These are phyloP conservation scores for Neelides sp. DNA, from an alignment of 1,140 invertebrate species.

Conservation along the genomic window DNA sequence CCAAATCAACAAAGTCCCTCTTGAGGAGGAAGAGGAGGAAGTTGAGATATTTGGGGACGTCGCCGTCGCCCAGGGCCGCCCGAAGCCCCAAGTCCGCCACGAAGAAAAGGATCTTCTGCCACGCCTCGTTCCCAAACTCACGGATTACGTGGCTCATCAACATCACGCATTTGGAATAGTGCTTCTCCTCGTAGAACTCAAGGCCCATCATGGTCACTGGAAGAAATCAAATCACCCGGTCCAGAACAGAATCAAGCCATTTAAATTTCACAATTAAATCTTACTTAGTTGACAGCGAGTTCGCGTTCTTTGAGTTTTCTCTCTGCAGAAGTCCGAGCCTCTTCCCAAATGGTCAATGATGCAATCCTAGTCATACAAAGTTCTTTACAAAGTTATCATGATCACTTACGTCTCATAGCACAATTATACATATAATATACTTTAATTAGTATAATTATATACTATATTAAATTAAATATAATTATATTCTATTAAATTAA, in stretches of 20 bases:
- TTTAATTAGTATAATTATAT: neutral
- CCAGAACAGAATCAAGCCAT: neutral
- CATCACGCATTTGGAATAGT: constrained; percentile 24
- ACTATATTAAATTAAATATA: neutral
- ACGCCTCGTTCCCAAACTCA: constrained; percentile 25
- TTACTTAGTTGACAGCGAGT: constrained; percentile 27
- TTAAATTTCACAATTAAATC: neutral
- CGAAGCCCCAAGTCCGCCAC: constrained; percentile 18
- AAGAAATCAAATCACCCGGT: constrained; percentile 7
- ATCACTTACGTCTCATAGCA: no score
- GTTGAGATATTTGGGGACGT: constrained; percentile 21
- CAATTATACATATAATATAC: constrained; percentile 1
- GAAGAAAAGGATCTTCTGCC: constrained; percentile 17
- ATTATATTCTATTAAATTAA: neutral
- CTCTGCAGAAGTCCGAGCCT: constrained; percentile 29
- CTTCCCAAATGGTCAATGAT: constrained; percentile 26
- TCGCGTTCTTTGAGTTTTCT: constrained; percentile 12
- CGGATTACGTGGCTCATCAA: constrained; percentile 27
- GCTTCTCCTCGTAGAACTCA: constrained; percentile 19
- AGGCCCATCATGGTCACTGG: constrained; percentile 27
- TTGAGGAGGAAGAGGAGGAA: constrained; percentile 27
- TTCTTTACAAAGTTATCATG: no score
- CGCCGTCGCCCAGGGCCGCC: constrained; percentile 20
- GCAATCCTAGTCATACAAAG: no score
- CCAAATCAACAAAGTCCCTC: constrained; percentile 13